phyloP scores from a whole-genome alignment of 2,888 invertebrate genomes.

The Drosophila bunnanda region DNA sequence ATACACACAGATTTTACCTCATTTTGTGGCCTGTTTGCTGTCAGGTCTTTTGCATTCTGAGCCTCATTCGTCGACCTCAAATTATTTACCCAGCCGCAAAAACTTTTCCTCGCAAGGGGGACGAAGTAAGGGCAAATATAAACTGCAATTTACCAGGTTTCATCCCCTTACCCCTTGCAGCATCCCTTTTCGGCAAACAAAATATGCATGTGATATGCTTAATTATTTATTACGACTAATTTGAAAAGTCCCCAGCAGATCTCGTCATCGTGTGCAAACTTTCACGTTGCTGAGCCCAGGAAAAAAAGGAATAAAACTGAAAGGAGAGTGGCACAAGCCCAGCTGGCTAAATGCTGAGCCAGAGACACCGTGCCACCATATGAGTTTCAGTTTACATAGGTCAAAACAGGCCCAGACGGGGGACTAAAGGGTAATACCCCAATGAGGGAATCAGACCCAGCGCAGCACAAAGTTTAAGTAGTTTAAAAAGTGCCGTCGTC shows the following conservation, averaged over 20 bases:
- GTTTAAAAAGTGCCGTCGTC: slow-evolving; percentile 70
- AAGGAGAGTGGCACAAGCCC: slow-evolving; percentile 13
- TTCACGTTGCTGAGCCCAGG: slow-evolving; percentile 34
- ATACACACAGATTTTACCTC: slow-evolving; percentile 1
- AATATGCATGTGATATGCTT: slow-evolving; percentile 64
- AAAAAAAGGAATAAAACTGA: slow-evolving; percentile 43
- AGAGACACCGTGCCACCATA: slow-evolving; percentile 30
- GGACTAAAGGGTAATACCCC: slow-evolving; percentile 6
- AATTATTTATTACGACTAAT: slow-evolving; percentile 77
- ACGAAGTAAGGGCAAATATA: slow-evolving; percentile 16
- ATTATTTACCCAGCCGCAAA: slow-evolving; percentile 38
- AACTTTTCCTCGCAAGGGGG: slow-evolving; percentile 18
- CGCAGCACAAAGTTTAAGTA: slow-evolving; percentile 66
- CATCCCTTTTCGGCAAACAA: slow-evolving; percentile 1
- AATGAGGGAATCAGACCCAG: slow-evolving; percentile 32
- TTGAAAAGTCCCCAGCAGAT: slow-evolving; percentile 62
- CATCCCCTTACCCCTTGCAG: neutral
- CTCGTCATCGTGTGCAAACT: slow-evolving; percentile 45
- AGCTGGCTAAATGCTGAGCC: slow-evolving; percentile 52
- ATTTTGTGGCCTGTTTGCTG: slow-evolving; percentile 2
- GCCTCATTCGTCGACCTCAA: slow-evolving; percentile 28
- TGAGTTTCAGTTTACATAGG: slow-evolving; percentile 55
- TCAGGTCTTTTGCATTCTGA: slow-evolving; percentile 11
- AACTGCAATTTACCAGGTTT: slow-evolving; percentile 39
- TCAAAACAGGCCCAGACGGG: slow-evolving; percentile 42